Base-by-base conservation (phyloP, 1,140 invertebrate species). In the Drosophila malerkotliana region DNA sequence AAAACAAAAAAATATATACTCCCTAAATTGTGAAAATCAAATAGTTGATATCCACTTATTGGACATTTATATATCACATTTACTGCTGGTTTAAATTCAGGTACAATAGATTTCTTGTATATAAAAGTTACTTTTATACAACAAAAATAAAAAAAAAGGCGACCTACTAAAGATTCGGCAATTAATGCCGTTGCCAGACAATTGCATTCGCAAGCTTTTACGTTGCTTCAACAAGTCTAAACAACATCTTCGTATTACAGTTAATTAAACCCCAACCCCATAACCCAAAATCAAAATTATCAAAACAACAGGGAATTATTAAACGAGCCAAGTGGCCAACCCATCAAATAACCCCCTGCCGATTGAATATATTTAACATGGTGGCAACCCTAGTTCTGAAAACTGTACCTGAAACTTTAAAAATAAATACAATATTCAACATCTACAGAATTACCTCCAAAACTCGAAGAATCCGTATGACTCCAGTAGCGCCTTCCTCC, bases 131-230 rank as follows among this genome's bases (percentile, higher is more conserved):
- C 18, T 18, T 1, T 1, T 18, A 18, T 18, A 18, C 1, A 18
- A 18, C 15, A 18, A 26, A 26, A 26, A 26, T 26, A 3, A 30
- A 57, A 30, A 57, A 26, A 45, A 32, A 24, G 4, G 1, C 0
- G 4, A 28, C 3, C 1, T 24, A 49, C 7, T 1, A 24, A 67
- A 77, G 81, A 85, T 49, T 77, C 81, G 82, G 82, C 82, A 85
- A 59, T 72, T 4, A 62, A 80, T 87, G 82, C 82, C 82, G 82
- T 85, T 85, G 82, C 32, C 45, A 34, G 72, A 58, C 34, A 60
- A 24, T 15, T 12, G 55, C 14, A 28, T 32, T 2, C 41, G 58
- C 81, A 84, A 80, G 56, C 81, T 84, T 84, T 84, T 85, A 84
- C 37, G 81, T 85, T 84, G 73, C 81, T 34, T 14, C 51, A 55